Base-by-base conservation (phyloP, 2,888 invertebrate genomes). In the Tiliacea citrago region DNA sequence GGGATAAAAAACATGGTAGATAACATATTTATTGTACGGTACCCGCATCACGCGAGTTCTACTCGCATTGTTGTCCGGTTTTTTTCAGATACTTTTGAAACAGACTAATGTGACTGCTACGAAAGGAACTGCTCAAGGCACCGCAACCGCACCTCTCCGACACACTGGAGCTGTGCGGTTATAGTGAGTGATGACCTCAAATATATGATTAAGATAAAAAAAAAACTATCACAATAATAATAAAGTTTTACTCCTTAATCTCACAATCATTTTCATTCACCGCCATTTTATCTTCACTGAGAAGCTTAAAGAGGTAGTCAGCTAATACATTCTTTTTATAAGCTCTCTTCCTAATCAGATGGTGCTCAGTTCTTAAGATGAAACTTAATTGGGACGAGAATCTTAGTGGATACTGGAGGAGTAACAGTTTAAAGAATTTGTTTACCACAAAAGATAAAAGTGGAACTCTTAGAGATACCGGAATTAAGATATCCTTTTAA, bases 361-460 rank as follows among this genome's bases (percentile, higher is more conserved):
- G 62, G 55, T 77, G 49, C 47, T 72, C 68, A 45, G 77, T 77
- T n/a, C 68, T 85, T 67, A 65, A 79, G 57, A 57, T 24, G 47
- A 62, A 82, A 79, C 74, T 84, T 88, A 87, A 87, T 88, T 86
- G 85, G 55, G 42, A 83, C 73, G 81, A 81, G 80, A 39, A 77
- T 80, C 81, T 60, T 39, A 65, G 66, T 75, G 77, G 71, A 77
- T 78, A 68, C 77, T 68, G 18, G 58, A 72, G 73, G 2, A 35
- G 5, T 73, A 87, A 84, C 81, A 75, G 84, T 87, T 88, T 82
- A 86, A 88, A 79, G 89, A 91, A 90, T 92, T 91, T 92, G 87
- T 90, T 92, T 90, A 90, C 91, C 89, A 75, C 88, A 86, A 87
- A 69, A 88, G 88, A 90, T 65, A 61, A 89, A 88, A 88, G 85